A percentile compares a stretch with the other conserved stretches of the same genome.
Conservation (phyloP, 1,140 invertebrate species). For the Chironomus striatipennis region DNA sequence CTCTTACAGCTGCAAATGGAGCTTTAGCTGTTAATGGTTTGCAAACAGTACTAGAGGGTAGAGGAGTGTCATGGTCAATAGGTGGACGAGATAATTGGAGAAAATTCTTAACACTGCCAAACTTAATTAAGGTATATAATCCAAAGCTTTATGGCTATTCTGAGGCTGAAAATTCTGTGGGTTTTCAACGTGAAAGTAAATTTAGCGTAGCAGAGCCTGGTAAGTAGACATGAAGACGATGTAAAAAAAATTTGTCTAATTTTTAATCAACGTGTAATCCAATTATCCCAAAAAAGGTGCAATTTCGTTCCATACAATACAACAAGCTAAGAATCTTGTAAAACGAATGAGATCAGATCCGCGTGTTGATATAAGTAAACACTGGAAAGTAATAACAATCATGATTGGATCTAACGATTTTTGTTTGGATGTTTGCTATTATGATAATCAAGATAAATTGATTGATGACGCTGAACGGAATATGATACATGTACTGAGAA, state of each 20-base stretch:
- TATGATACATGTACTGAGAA: conserved; percentile 44
- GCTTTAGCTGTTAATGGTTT: conserved; percentile 42
- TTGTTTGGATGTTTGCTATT: conserved; percentile 47
- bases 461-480: conserved; percentile 43
- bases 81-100: conserved; percentile 53
- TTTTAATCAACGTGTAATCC: too few relatives aligned
- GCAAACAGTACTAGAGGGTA: conserved; percentile 42
- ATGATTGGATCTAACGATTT: conserved; percentile 59
- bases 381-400: conserved; percentile 59
- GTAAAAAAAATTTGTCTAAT: too few relatives aligned
- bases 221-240: too few relatives aligned
- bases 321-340: conserved; percentile 47
- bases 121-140: conserved; percentile 55
- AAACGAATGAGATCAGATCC: conserved; percentile 46
- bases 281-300: conserved; percentile 32
- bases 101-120: conserved; percentile 48
- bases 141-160: conserved; percentile 53
- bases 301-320: conserved; percentile 45
- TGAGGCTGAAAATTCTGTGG: conserved; percentile 29
- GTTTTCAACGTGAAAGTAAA: conserved; percentile 38
- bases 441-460: conserved; percentile 33
- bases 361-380: conserved; percentile 44
- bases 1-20: conserved; percentile 56
- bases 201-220: conserved; percentile 46
- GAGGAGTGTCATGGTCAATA: conserved; percentile 43